phyloP scores from a whole-genome alignment of 2,113 vertebrate genomes.

The Beaufortia kweichowensis region DNA sequence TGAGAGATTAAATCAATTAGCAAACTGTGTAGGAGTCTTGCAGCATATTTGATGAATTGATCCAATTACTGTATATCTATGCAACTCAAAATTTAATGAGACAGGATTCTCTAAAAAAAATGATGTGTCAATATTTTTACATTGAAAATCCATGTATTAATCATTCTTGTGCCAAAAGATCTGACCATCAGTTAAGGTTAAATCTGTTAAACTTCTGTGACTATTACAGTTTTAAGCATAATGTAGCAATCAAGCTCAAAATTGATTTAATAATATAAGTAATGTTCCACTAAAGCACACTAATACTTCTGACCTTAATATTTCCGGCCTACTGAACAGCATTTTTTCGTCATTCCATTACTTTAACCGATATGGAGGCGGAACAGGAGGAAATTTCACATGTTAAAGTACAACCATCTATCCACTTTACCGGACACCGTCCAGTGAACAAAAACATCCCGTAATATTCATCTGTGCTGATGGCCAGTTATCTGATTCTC shows the following conservation, averaged over 20 bases:
- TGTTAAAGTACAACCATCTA: not conserved
- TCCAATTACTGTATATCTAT: conserved; percentile 37
- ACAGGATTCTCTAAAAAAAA: conserved; percentile 19
- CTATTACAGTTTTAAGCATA: not conserved
- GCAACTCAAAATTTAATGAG: conserved; percentile 8
- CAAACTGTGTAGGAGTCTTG: conserved; percentile 20
- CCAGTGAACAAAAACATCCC: conserved; percentile 40
- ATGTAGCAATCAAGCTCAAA: not conserved
- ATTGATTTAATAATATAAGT: conserved; percentile 5
- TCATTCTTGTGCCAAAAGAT: not conserved
- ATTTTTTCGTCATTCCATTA: not conserved
- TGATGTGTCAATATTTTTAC: not conserved
- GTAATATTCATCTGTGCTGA: conserved; percentile 37
- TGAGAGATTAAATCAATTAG: conserved; percentile 53
- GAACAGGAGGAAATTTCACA: not conserved
- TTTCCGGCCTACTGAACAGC: not conserved
- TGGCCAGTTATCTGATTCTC: conserved; percentile 48
- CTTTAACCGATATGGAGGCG: not conserved
- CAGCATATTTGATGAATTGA: conserved; percentile 32
- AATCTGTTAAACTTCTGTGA: not conserved
- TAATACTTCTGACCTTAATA: conserved; percentile 19
- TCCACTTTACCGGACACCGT: not conserved
- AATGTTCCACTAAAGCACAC: conserved; percentile 10
- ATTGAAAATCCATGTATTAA: not conserved
- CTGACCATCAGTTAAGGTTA: not conserved